These are phyloP conservation scores for Sesia apiformis DNA, from an alignment of 2,888 invertebrate species.

Conservation along the genomic window DNA sequence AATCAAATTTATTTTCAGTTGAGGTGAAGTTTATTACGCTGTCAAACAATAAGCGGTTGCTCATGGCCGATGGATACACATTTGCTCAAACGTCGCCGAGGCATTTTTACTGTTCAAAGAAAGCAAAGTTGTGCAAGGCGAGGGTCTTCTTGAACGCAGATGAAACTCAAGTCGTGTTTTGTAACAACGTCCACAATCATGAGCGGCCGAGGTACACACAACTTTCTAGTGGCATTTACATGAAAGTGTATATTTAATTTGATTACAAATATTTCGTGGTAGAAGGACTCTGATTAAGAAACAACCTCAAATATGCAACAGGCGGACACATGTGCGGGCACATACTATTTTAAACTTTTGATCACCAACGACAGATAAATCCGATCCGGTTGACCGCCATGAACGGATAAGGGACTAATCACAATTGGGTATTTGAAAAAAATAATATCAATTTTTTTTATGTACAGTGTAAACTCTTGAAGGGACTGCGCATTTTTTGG, in stretches of 20 bases:
- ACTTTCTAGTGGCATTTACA: neutral
- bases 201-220: slow-evolving; percentile 2
- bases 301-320: too few relatives aligned
- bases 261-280: neutral
- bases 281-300: too few relatives aligned
- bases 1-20: neutral
- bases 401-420: too few relatives aligned
- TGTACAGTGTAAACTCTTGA: too few relatives aligned
- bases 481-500: too few relatives aligned
- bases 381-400: too few relatives aligned
- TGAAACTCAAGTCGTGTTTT: slow-evolving; percentile 11
- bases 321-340: too few relatives aligned
- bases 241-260: neutral
- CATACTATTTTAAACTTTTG: too few relatives aligned
- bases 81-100: slow-evolving; percentile 6
- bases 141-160: slow-evolving; percentile 18
- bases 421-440: too few relatives aligned
- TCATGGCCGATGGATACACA: slow-evolving; percentile 3
- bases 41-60: neutral
- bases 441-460: too few relatives aligned
- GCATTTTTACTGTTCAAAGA: slow-evolving; percentile 27
- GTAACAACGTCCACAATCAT: slow-evolving; percentile 13
- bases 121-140: slow-evolving; percentile 27
- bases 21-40: neutral
- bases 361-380: too few relatives aligned